Conservation (phyloP, 2,797 vertebrate species). For the Spinus pinus region DNA sequence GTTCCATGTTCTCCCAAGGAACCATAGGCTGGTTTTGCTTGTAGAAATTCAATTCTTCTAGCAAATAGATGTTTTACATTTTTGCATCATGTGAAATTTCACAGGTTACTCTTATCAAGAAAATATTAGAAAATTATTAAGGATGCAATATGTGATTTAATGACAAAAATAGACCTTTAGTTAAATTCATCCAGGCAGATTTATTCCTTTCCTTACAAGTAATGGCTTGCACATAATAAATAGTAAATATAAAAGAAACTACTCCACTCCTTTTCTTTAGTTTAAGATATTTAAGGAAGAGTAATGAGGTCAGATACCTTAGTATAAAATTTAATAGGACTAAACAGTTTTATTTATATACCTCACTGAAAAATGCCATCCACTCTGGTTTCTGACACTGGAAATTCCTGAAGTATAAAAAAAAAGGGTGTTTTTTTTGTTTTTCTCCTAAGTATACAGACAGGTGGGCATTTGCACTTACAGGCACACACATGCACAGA, state of each 20-base stretch:
- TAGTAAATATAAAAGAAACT: neutral
- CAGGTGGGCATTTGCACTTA: rapidly evolving
- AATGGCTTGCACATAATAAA: neutral
- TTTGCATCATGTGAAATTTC: neutral
- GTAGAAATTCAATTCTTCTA: neutral
- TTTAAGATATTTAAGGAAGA: neutral
- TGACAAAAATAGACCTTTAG: neutral
- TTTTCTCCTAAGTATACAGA: rapidly evolving
- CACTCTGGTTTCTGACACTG: neutral
- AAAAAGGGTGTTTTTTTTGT: neutral
- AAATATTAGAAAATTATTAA: neutral
- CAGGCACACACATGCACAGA: rapidly evolving
- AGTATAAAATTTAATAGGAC: neutral
- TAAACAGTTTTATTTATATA: neutral
- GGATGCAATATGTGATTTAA: neutral
- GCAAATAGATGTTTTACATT: neutral
- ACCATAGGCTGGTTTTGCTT: neutral
- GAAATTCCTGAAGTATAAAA: neutral
- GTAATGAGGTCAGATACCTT: neutral
- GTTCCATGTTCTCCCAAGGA: neutral
- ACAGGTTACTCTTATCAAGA: neutral
- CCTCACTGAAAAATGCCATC: neutral
- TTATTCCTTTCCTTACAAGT: neutral
- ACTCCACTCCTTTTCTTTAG: neutral
- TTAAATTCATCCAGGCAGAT: neutral